Conservation (phyloP, 2,888 invertebrate genomes). For the Brachyptera risi region DNA sequence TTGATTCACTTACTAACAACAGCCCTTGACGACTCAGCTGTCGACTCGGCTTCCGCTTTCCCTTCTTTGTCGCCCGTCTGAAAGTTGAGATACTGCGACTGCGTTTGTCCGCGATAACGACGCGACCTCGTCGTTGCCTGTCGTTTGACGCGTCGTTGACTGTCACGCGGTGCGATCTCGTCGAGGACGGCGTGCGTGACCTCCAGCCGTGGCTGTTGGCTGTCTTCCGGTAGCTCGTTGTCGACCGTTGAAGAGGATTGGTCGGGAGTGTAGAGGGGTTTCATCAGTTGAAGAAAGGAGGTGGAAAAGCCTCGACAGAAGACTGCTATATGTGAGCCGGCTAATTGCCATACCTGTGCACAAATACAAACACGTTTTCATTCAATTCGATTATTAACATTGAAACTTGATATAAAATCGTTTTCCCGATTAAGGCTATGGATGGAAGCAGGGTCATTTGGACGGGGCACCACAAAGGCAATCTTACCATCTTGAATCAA, state of each 20-base stretch:
- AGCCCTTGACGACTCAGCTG: conserved; percentile 64
- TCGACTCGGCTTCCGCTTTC: conserved; percentile 78
- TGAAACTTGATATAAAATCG: no score
- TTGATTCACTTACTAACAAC: conserved; percentile 61
- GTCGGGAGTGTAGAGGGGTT: conserved; percentile 33
- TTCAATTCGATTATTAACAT: no score
- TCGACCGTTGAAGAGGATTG: conserved; percentile 37
- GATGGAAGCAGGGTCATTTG: no score
- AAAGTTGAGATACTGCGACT: conserved; percentile 75
- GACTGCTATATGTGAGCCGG: conserved; percentile 46
- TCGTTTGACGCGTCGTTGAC: conserved; percentile 37
- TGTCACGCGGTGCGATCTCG: conserved; percentile 32
- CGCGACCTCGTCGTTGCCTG: conserved; percentile 27
- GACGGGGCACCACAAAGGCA: no score
- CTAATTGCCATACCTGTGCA: conserved; percentile 46
- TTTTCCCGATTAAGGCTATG: no score
- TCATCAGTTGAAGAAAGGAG: conserved; percentile 42
- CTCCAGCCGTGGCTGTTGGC: conserved; percentile 24
- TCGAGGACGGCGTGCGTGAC: background rate
- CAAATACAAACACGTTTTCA: no score
- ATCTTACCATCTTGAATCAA: no score
- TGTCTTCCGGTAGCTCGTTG: conserved; percentile 41
- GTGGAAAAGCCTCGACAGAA: conserved; percentile 48
- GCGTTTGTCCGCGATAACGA: conserved; percentile 70
- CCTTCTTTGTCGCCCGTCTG: conserved; percentile 54